phyloP scores from a whole-genome alignment of 2,113 vertebrate genomes.

The Trematocara macrostoma region DNA sequence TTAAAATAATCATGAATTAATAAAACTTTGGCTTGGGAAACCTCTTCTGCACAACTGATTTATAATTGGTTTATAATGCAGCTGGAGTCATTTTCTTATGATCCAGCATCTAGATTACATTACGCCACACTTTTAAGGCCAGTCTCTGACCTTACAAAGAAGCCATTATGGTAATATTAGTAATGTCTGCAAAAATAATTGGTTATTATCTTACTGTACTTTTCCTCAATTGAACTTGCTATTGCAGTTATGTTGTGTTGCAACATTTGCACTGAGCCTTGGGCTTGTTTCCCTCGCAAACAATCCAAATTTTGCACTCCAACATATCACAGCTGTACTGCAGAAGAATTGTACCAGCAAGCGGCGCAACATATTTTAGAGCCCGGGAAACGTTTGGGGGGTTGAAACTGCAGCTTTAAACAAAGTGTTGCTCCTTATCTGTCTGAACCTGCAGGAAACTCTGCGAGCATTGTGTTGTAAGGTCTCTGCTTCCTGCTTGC shows the following conservation, averaged over 20 bases:
- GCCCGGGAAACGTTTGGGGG: constrained; percentile 29
- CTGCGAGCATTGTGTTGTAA: constrained; percentile 63
- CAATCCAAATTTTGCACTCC: neutral
- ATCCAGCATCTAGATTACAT: neutral
- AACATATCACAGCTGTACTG: neutral
- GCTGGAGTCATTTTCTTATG: neutral
- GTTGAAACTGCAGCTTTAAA: constrained; percentile 52
- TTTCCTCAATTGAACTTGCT: neutral
- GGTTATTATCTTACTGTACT: neutral
- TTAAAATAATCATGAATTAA: neutral
- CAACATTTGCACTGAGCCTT: neutral
- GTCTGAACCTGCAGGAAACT: constrained; percentile 67
- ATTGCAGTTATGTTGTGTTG: neutral
- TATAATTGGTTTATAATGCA: neutral
- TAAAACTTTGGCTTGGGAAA: neutral
- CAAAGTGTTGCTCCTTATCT: constrained; percentile 67
- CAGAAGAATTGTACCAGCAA: neutral
- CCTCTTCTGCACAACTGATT: neutral
- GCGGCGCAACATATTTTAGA: constrained; percentile 9
- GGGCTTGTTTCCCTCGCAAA: neutral
- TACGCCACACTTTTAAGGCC: neutral
- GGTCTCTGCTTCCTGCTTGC: constrained; percentile 68
- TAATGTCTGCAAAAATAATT: neutral
- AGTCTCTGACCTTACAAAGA: neutral
- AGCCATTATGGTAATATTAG: neutral